Base-by-base conservation (phyloP, 1,140 invertebrate genomes). In the Bombus turneri region DNA sequence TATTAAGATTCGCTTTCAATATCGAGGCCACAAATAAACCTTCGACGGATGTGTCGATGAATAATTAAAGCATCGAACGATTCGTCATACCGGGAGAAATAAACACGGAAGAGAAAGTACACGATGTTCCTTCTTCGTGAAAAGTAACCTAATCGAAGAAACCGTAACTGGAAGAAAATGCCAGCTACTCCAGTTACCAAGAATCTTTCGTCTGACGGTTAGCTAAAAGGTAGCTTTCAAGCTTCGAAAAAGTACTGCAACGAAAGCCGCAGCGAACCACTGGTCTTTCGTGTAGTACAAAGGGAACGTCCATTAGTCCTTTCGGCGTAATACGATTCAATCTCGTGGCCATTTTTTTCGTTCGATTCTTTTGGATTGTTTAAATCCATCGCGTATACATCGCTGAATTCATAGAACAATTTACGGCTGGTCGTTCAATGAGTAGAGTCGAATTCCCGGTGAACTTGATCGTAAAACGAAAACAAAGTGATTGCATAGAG, bases 181-280 rank as follows among this genome's bases (percentile, higher is more conserved):
- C 4, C 15, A 8, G 34, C 39, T 73, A 73, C 77, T 73, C 57
- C 8, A 25, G 78, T 85, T 66, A 64, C 69, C 34, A 31, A 5
- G 57, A 34, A 78, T 59, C 47, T 72, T 83, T 81, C 41, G 31
- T 15, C 13, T 6, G 25, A 3, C 28, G n/a, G 12, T 47, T 28
- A 41, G n/a, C 75, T 41, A 74, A 81, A 62, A 74, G 77, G 28
- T 74, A 39, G 77, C 78, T 85, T 75, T 85, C 64, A 85, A 75
- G 71, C 59, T 34, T 10, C 57, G 34, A 57, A 31, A 53, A 62
- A 22, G 31, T 34, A 68, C 22, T 8, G 39, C 22, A 37, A 83
- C 74, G 81, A n/a, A 69, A 57, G 34, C 15, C 12, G 34, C 3
- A 15, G 64, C 3, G 43, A 47, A 25, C 47, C 34, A 12, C 31